A percentile compares a stretch with the other conserved stretches of the same genome.
phyloP scores from a whole-genome alignment of 2,113 vertebrate species.

The Hyperopisus bebe region DNA sequence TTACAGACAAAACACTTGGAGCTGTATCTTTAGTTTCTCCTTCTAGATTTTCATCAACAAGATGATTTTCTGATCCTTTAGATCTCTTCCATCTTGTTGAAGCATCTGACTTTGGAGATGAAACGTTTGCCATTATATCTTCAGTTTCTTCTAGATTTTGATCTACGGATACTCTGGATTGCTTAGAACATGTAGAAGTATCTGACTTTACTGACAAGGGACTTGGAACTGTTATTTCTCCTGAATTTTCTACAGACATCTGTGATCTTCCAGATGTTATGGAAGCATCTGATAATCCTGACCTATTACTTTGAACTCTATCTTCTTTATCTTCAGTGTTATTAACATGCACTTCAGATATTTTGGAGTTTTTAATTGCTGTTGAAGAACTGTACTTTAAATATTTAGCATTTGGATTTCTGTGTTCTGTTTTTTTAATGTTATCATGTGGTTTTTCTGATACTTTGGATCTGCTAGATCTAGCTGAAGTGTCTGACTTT shows the following conservation, averaged over 20 bases:
- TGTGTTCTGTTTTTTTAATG: slow-evolving; percentile 21
- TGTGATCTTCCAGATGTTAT: slow-evolving; percentile 22
- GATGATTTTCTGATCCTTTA: slow-evolving; percentile 34
- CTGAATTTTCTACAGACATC: slow-evolving; percentile 33
- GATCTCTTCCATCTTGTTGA: slow-evolving; percentile 37
- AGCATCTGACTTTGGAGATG: slow-evolving; percentile 26
- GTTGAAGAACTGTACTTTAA: slow-evolving; percentile 3
- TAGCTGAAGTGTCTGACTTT: slow-evolving; percentile 17
- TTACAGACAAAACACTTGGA: slow-evolving; percentile 23
- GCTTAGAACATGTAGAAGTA: slow-evolving; percentile 36
- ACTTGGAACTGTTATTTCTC: slow-evolving; percentile 34
- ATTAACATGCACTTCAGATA: not conserved
- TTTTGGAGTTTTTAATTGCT: slow-evolving; percentile 18
- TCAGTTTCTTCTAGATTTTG: slow-evolving; percentile 14
- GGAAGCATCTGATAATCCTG: slow-evolving; percentile 33
- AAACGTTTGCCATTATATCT: slow-evolving; percentile 18
- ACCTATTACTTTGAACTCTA: slow-evolving; percentile 21
- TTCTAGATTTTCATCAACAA: slow-evolving; percentile 31
- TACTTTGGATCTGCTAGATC: slow-evolving; percentile 22
- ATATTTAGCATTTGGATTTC: slow-evolving; percentile 29
- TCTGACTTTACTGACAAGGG: slow-evolving; percentile 33
- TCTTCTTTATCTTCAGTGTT: not conserved
- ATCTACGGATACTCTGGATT: slow-evolving; percentile 15
- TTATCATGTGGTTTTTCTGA: slow-evolving; percentile 30
- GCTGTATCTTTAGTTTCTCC: not conserved